Evolutionary conservation across 2,113 vertebrate genomes (phyloP).

Genomic region (Poecile atricapillus): DNA sequence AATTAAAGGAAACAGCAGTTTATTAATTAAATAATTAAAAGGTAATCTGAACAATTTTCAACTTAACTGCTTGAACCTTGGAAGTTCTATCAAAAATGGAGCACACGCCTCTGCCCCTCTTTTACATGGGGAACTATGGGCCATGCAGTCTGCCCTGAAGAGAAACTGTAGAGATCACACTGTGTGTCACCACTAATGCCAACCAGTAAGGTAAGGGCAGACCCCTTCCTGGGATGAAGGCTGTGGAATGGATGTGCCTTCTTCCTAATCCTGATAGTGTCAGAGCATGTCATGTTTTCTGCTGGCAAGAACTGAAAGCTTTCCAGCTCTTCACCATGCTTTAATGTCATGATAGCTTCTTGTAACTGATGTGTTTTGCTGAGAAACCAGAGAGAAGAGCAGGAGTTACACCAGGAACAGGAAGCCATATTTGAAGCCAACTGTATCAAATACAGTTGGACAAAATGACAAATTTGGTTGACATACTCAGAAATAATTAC

Average conservation of each 20-base stretch:
- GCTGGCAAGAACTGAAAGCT: background rate
- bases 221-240: background rate
- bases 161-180: background rate
- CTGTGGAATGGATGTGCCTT: background rate
- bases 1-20: background rate
- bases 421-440: background rate
- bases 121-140: background rate
- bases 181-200: background rate
- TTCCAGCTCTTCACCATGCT: background rate
- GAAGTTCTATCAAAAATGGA: background rate
- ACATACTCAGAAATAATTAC: background rate
- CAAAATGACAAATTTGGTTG: background rate
- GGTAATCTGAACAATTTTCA: background rate
- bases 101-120: rapidly evolving
- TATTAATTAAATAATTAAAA: background rate
- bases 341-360: background rate
- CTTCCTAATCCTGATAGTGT: background rate
- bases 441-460: background rate
- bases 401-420: background rate
- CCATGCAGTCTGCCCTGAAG: background rate
- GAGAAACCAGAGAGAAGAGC: background rate
- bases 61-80: background rate
- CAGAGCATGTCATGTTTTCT: background rate
- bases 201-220: background rate
- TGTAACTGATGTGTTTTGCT: background rate